These are phyloP conservation scores for Nomia melanderi DNA, from an alignment of 1,140 invertebrate species.

Conservation along the genomic window DNA sequence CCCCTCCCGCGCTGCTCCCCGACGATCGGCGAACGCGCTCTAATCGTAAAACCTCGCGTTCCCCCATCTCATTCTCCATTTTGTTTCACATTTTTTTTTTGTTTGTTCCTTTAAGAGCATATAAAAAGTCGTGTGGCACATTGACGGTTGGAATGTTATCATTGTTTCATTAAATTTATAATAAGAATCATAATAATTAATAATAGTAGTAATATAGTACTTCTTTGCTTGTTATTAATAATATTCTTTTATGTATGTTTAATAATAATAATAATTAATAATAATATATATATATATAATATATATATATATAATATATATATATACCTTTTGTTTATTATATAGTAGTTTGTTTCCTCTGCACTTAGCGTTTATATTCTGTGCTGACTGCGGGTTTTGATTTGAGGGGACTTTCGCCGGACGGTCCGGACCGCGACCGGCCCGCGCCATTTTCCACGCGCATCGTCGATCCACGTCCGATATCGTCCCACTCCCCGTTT, in stretches of 20 bases:
- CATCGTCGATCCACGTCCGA: too few relatives aligned
- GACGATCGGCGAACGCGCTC: constrained; percentile 43
- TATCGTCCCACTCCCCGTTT: constrained; percentile 14
- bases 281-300: constrained; percentile 63
- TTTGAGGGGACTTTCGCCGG: constrained; percentile 73
- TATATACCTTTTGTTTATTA: constrained; percentile 70
- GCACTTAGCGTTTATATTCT: constrained; percentile 78
- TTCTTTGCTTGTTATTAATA: constrained; percentile 77
- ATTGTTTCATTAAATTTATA: constrained; percentile 75
- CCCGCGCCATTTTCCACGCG: too few relatives aligned
- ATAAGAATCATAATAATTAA: constrained; percentile 71
- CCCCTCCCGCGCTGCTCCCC: constrained; percentile 50
- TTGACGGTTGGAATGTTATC: constrained; percentile 81
- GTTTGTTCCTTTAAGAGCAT: constrained; percentile 72
- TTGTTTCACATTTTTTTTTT: constrained; percentile 35
- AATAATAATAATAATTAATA: constrained; percentile 74
- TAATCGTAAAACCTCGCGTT: constrained; percentile 54
- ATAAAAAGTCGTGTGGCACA: constrained; percentile 82
- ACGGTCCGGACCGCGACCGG: constrained; percentile 41
- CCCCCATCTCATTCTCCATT: constrained; percentile 11
- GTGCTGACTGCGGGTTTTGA: constrained; percentile 80
- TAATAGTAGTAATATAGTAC: constrained; percentile 76
- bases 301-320: constrained; percentile 72
- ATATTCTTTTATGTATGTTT: constrained; percentile 78
- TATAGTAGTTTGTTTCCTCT: constrained; percentile 78